Percentiles rank a stretch among this genome's conserved stretches.
phyloP scores from a whole-genome alignment of 2,797 vertebrate species.

The Scyliorhinus canicula region DNA sequence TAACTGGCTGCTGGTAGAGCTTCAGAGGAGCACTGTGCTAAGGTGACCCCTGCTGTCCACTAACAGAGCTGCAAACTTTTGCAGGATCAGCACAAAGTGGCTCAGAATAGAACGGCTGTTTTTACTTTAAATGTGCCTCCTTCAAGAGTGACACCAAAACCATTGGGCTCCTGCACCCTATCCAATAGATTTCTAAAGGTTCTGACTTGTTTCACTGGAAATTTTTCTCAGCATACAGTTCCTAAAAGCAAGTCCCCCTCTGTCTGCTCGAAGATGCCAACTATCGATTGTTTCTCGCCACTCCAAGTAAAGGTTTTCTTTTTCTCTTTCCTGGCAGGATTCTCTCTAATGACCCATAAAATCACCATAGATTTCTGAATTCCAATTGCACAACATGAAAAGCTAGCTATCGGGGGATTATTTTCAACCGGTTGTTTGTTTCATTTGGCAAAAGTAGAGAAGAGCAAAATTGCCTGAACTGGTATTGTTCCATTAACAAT shows the following conservation, averaged over 20 bases:
- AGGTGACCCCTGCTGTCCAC: conserved; percentile 68
- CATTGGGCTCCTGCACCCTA: not conserved
- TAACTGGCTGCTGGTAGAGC: conserved; percentile 45
- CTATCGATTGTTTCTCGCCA: conserved; percentile 55
- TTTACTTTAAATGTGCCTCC: not conserved
- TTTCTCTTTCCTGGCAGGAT: conserved; percentile 62
- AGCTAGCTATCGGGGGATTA: conserved; percentile 47
- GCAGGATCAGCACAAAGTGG: conserved; percentile 39
- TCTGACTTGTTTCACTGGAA: conserved; percentile 51
- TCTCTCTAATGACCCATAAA: conserved; percentile 69
- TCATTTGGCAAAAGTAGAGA: not conserved
- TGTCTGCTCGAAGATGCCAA: conserved; percentile 59
- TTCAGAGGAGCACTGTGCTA: conserved; percentile 54
- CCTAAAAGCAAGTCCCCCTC: conserved; percentile 52
- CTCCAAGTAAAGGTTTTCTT: conserved; percentile 63
- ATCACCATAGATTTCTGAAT: conserved; percentile 66
- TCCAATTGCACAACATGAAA: conserved; percentile 64
- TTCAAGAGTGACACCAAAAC: not conserved
- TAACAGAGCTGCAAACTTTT: conserved; percentile 59
- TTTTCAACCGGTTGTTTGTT: not conserved
- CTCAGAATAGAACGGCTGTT: not conserved
- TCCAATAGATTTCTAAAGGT: not conserved
- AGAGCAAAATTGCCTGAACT: not conserved
- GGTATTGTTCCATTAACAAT: not conserved
- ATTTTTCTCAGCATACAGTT: conserved; percentile 58